Evolutionary conservation across 2,113 vertebrate species (phyloP), one percentile per base, ranked within the genome.

Genomic region (Uria aalge): DNA sequence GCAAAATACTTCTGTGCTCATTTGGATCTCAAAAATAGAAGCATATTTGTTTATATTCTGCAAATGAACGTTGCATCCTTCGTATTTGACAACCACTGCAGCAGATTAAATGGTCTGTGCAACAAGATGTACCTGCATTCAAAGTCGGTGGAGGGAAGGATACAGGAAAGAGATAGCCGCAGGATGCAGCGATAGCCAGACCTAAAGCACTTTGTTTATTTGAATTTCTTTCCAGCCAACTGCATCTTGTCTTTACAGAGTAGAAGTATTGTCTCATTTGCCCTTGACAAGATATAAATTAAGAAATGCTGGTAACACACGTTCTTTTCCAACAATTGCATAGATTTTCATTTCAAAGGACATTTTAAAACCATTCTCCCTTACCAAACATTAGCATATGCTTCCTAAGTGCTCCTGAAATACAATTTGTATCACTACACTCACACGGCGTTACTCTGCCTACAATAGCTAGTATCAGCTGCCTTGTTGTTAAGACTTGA

Each of bases 321-420:
- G 0, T 60, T 91, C 85, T 81, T 81, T 85, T 92, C 41, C 66
- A 95, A 90, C 83, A 94, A 75, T 84, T 62, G 75, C 56, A 91
- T n/a, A 36, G 85, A 92, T 91, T 73, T 57, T 81, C 27, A 66
- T 96, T 94, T 79, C 83, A 78, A 48, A 89, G 69, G 79, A 76
- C 66, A 48, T 78, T 55, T 88, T 57, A 78, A 80, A 95, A 32
- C 83, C 83, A 47, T 62, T 71, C 73, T 79, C 74, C 87, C 62
- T 86, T 53, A 64, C 48, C 34, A 85, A 94, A 89, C 72, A 90
- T 95, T 76, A 92, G 47, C 77, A 87, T 72, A 50, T 83, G 84
- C 73, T 73, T 87, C 90, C 45, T 77, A 86, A 86, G 45, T 82
- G 89, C 45, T 94, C 72, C 71, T 87, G 91, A 92, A 94, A 90